Base-by-base conservation (phyloP, 2,888 invertebrate species). In the Notocelia uddmanniana region DNA sequence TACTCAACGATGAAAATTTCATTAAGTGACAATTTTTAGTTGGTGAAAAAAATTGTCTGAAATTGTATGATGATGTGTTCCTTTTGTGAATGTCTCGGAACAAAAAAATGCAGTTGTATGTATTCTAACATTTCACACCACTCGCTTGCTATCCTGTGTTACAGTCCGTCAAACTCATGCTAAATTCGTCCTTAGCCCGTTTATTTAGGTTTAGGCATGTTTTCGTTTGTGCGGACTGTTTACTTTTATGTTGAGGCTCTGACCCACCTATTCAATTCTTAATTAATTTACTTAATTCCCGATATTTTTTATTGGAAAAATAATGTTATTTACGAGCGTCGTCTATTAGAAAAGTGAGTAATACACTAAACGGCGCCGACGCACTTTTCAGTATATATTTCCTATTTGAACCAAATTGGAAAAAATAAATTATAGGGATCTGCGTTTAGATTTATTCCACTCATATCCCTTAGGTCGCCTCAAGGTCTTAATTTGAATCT, bases 181-280 rank as follows among this genome's bases (percentile, higher is more conserved):
- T 18, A 55, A 62, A 37, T 64, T 62, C 67, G 67, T 68, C 72
- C 67, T 68, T 72, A 72, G 72, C 55, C 62, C 58, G 26, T 57
- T 72, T 55, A 15, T 11, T 62, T 34, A n/a, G n/a, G n/a, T n/a
- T 68, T 62, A 62, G 55, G 68, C 68, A 62, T 68, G 59, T 55
- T 69, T 18, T 21, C 45, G 59, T 54, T 72, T 60, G 59, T 26
- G n/a, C 62, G 72, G 72, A 67, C 45, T 67, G 71, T 37, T 9
- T 13, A 18, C 5, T 19, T 6, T 19, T 64, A 48, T 18, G 37
- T 52, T 26, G 70, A 66, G 59, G 66, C 70, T 66, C 11, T 8
- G 64, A 34, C 58, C 63, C 63, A 58, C 63, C 63, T 50, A 37
- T 11, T 23, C 11, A 9, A 21, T 10, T 68, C 15, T 31, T 34